Evolutionary conservation across 2,113 vertebrate genomes (phyloP).

Genomic region (Hippocampus zosterae): DNA sequence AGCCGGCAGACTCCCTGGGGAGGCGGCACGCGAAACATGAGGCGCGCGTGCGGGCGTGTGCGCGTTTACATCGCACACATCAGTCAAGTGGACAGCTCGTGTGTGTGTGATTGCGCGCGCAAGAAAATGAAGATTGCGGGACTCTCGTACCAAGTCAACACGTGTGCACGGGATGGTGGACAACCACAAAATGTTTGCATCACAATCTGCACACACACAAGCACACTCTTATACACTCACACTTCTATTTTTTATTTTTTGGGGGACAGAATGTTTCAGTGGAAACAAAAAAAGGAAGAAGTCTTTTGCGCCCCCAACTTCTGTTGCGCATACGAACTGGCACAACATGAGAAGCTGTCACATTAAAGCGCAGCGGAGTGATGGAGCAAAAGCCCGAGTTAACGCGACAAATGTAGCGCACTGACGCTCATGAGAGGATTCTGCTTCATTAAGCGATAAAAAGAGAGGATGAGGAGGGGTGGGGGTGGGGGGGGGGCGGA

Average conservation of each 20-base stretch:
- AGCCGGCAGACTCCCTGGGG: conserved; percentile 41
- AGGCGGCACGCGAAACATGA: conserved; percentile 33
- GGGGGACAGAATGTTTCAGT: not conserved
- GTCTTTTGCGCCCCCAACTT: not conserved
- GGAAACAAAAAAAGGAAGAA: conserved; percentile 5
- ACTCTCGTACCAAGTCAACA: conserved; percentile 26
- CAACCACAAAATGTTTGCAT: conserved; percentile 10
- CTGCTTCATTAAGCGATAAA: conserved; percentile 64
- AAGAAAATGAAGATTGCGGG: not conserved
- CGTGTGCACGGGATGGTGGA: conserved; percentile 17
- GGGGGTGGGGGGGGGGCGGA: conserved; percentile 13
- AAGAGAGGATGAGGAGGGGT: conserved; percentile 24
- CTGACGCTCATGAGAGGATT: conserved; percentile 46
- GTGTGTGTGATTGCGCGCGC: conserved; percentile 19
- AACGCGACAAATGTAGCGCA: conserved; percentile 43
- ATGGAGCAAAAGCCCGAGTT: conserved; percentile 27
- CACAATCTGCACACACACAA: not conserved
- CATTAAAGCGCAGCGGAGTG: conserved; percentile 29
- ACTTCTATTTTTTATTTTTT: too few relatives aligned
- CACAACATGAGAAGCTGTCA: conserved; percentile 8
- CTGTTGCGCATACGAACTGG: conserved; percentile 9
- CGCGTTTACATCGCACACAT: conserved; percentile 26
- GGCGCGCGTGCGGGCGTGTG: conserved; percentile 1
- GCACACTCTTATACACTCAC: too few relatives aligned
- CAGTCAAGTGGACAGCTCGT: conserved; percentile 41